Evolutionary conservation across 2,113 vertebrate species (phyloP).

Genomic region (Protobothrops mucrosquamatus): DNA sequence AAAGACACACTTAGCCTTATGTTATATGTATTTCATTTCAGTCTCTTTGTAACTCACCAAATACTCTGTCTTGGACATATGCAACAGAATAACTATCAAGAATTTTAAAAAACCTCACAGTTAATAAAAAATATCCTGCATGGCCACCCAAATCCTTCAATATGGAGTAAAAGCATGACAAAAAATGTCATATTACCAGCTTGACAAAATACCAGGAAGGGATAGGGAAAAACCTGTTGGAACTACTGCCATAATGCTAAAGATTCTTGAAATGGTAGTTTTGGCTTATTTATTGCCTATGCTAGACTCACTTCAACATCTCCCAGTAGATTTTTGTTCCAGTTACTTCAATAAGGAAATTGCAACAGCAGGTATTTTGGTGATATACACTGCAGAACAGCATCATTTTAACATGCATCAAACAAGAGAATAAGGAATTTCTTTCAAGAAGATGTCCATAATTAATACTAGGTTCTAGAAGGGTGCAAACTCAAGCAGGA

Average conservation of each 20-base stretch:
- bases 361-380: not conserved
- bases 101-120: not conserved
- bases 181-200: not conserved
- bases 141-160: not conserved
- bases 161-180: not conserved
- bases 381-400: slow-evolving; percentile 15
- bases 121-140: not conserved
- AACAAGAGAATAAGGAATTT: slow-evolving; percentile 20
- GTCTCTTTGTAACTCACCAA: not conserved
- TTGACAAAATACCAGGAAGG: not conserved
- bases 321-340: not conserved
- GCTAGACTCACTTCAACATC: not conserved
- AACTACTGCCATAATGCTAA: not conserved
- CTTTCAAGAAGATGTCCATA: slow-evolving; percentile 23
- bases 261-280: not conserved
- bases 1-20: not conserved
- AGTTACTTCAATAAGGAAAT: not conserved
- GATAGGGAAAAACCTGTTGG: not conserved
- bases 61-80: not conserved
- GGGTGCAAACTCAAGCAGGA: not conserved
- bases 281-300: accelerated
- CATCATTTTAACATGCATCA: slow-evolving; percentile 5
- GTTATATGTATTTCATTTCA: not conserved
- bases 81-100: not conserved
- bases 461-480: slow-evolving; percentile 7